phyloP scores from a whole-genome alignment of 2,113 vertebrate genomes.

The Condylura cristata region DNA sequence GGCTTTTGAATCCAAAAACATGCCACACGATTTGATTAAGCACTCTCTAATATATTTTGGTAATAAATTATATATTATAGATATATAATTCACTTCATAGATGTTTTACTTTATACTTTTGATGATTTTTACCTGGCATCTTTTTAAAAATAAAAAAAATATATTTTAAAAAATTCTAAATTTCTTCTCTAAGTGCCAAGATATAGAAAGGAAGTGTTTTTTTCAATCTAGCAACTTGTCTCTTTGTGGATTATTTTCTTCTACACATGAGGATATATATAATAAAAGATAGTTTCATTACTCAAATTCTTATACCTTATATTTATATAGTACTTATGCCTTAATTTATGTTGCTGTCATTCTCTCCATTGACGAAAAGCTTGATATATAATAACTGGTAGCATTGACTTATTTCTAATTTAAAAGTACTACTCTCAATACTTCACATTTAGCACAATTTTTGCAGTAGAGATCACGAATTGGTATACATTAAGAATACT shows the following conservation, averaged over 20 bases:
- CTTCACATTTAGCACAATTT: slow-evolving; percentile 27
- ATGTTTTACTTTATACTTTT: background rate
- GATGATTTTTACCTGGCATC: background rate
- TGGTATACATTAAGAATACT: background rate
- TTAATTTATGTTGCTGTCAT: background rate
- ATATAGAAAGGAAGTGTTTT: background rate
- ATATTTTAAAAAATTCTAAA: background rate
- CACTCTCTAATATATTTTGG: background rate
- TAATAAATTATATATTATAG: background rate
- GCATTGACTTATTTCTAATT: slow-evolving; percentile 26
- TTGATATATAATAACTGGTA: slow-evolving; percentile 22
- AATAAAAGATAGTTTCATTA: background rate
- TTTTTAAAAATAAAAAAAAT: background rate
- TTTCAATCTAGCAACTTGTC: background rate
- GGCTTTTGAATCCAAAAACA: background rate
- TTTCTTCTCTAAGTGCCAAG: background rate
- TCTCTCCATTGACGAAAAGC: background rate
- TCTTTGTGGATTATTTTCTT: slow-evolving; percentile 48
- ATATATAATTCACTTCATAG: background rate
- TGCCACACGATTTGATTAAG: background rate
- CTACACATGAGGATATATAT: background rate
- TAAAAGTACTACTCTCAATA: background rate
- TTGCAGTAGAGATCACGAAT: background rate
- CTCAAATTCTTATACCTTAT: background rate
- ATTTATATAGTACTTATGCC: background rate